Percentiles rank a stretch among this genome's conserved stretches.
These are phyloP conservation scores for Rhea americana DNA, from an alignment of 2,113 vertebrate species.

Conservation along the genomic window DNA sequence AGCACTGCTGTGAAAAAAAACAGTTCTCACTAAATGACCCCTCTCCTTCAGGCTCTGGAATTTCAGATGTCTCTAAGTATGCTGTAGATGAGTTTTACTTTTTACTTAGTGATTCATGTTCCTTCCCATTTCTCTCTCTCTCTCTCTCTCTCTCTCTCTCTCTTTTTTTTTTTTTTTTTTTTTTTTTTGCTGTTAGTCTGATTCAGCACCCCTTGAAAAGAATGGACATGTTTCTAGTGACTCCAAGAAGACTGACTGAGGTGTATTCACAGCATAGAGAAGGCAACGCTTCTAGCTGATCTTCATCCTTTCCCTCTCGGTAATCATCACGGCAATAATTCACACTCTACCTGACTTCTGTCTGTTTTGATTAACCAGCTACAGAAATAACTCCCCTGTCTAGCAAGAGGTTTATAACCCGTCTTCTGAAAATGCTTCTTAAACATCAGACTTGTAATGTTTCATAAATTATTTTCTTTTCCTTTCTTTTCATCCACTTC, in stretches of 20 bases:
- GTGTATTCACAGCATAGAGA: background rate
- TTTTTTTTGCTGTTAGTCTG: background rate
- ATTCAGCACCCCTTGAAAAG: slow-evolving; percentile 17
- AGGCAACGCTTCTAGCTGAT: background rate
- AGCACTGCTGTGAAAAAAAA: slow-evolving; percentile 17
- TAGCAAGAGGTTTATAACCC: background rate
- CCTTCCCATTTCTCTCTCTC: background rate
- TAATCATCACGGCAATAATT: background rate
- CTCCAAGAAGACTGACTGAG: background rate
- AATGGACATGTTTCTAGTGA: background rate
- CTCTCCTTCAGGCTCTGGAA: slow-evolving; percentile 29
- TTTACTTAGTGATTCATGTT: background rate
- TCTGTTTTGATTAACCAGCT: background rate
- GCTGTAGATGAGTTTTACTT: slow-evolving; percentile 41
- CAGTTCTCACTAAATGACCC: slow-evolving; percentile 7
- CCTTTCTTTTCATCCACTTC: background rate
- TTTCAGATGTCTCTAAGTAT: background rate
- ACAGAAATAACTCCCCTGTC: background rate
- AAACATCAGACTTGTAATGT: background rate
- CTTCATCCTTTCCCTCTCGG: background rate
- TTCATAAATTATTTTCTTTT: background rate
- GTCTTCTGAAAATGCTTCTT: background rate
- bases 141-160: background rate
- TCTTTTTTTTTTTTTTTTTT: background rate
- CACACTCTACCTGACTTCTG: background rate